Evolutionary conservation across 2,888 invertebrate genomes (phyloP).

Genomic region (Chalcis sispes): DNA sequence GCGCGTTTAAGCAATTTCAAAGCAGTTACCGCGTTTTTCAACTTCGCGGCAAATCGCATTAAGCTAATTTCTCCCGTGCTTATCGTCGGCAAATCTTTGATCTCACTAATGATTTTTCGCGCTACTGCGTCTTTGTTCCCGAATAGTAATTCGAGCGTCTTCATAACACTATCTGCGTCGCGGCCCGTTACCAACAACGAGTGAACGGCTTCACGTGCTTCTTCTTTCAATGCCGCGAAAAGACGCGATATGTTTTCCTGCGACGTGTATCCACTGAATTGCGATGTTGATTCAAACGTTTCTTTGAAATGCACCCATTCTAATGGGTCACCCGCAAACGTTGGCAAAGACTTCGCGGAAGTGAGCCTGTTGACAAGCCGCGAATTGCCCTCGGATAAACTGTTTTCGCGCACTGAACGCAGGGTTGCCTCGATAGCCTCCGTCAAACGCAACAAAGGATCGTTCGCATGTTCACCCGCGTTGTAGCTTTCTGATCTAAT

Average conservation of each 20-base stretch:
- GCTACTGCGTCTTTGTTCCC: neutral
- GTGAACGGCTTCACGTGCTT: neutral
- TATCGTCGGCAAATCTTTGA: neutral
- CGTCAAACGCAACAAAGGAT: too few relatives aligned
- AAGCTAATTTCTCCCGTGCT: neutral
- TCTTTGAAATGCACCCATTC: slow-evolving; percentile 1
- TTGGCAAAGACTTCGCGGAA: neutral
- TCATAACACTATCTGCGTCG: neutral
- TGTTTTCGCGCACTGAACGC: neutral
- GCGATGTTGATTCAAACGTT: neutral
- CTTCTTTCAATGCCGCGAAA: neutral
- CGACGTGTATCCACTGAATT: neutral
- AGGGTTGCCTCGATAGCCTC: neutral
- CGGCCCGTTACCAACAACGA: neutral
- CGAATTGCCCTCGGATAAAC: neutral
- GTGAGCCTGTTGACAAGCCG: neutral
- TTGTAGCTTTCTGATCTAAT: too few relatives aligned
- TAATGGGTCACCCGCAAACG: neutral
- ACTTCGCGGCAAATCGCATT: neutral
- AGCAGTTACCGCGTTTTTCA: slow-evolving; percentile 2
- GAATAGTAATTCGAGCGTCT: neutral
- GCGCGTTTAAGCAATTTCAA: neutral
- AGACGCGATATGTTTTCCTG: neutral
- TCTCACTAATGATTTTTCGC: neutral
- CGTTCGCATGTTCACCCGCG: too few relatives aligned